Conservation (phyloP, 2,113 vertebrate species). For the Cebus imitator region DNA sequence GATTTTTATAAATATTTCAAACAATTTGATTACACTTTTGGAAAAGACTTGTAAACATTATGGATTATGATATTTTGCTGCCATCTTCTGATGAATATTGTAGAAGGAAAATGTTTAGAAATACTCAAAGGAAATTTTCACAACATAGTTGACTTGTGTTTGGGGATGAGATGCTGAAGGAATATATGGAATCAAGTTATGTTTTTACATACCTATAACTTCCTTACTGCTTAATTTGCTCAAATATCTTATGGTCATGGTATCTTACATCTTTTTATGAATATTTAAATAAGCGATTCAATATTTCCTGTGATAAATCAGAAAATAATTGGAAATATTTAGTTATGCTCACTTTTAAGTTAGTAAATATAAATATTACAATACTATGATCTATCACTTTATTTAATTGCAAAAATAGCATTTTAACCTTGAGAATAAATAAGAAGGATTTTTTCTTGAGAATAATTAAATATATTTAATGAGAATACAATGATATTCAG, state of each 20-base stretch:
- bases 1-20: conserved; percentile 55
- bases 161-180: neutral
- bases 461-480: neutral
- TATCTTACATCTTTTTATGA: neutral
- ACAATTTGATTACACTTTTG: neutral
- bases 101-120: neutral
- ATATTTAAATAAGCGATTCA: neutral
- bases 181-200: neutral
- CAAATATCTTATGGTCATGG: neutral
- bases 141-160: neutral
- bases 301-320: neutral
- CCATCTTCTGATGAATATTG: conserved; percentile 84
- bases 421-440: neutral
- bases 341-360: neutral
- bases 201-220: neutral
- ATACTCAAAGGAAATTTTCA: neutral
- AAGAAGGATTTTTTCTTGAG: neutral
- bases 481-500: neutral
- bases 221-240: neutral
- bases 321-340: neutral
- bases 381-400: neutral
- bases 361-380: neutral
- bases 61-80: conserved; percentile 82
- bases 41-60: neutral
- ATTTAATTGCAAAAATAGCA: neutral